Evolutionary conservation across 1,140 invertebrate genomes (phyloP), one percentile per base, ranked within the genome.

Genomic region (Pararge aegeria): DNA sequence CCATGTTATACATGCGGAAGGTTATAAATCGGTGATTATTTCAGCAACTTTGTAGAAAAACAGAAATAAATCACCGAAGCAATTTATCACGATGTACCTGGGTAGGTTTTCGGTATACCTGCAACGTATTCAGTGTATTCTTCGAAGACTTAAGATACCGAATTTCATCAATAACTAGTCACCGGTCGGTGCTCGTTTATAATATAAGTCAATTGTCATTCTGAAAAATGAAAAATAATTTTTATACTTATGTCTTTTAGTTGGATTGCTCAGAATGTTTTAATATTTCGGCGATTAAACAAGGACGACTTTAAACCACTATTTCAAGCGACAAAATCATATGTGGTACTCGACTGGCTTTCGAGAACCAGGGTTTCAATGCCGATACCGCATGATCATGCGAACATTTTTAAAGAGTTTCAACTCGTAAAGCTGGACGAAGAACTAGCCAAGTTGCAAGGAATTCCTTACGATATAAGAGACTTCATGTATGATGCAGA

Each of bases 401-500:
- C 13, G 7, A 42, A 29, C 30, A 16, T 10, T 5, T 20, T 38
- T 0, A 59, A 59, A 24, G 61, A 66, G 1, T 18, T 87, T 5
- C 42, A 64, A 21, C 29, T 46, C 3, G 46, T 58, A 1, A 42
- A 49, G 9, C 19, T 86, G 19, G 84, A 87, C 44, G 52, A 18
- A 0, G 13, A 55, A 6, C 51, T 87, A 1, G 50, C 65, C 1
- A 68, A 57, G 9, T 19, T 86, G 18, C 58, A 51, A 12, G 84
- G 83, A 20, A 46, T 49, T 0, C 20, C 75, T 0, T 79, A 69
- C 29, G 84, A 87, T 29, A 64, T 87, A 9, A 73, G 84, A 66
- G 81, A 87, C 37, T 83, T 63, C 55, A 24, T 83, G 0, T 58
- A 64, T 13, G 18, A 59, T 1, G 60, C 66, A 1, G 38, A 19